These are phyloP conservation scores for Cebidichthys violaceus DNA, from an alignment of 2,113 vertebrate species.

Conservation along the genomic window DNA sequence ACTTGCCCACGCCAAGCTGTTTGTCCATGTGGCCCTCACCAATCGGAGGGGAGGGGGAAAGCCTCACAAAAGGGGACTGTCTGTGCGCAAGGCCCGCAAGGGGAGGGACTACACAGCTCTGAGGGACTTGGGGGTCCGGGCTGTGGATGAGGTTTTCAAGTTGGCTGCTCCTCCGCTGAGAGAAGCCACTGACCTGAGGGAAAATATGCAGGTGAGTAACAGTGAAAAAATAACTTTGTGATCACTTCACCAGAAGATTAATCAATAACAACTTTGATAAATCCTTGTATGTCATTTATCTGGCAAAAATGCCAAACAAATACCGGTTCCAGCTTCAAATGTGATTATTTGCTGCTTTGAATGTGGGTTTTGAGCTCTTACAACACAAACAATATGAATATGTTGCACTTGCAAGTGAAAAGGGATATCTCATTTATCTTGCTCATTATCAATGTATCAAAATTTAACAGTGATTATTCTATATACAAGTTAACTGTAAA, in stretches of 20 bases:
- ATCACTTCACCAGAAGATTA: neutral
- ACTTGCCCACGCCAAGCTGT: conserved; percentile 89
- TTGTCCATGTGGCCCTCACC: conserved; percentile 95
- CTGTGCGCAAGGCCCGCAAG: conserved; percentile 92
- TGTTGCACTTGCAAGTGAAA: neutral
- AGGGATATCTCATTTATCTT: neutral
- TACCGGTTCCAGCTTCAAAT: neutral
- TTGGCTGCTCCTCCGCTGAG: conserved; percentile 88
- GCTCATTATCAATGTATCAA: neutral
- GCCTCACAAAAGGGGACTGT: conserved; percentile 93
- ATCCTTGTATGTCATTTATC: neutral
- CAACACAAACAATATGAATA: neutral
- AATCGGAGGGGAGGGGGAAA: conserved; percentile 96
- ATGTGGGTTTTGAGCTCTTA: neutral
- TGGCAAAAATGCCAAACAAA: neutral
- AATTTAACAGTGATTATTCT: neutral
- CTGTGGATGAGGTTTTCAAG: conserved; percentile 95
- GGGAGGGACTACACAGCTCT: conserved; percentile 92
- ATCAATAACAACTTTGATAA: neutral
- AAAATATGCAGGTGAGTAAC: conserved; percentile 93
- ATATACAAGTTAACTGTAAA: too few species aligned
- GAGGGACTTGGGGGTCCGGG: conserved; percentile 91
- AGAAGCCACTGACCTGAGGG: conserved; percentile 93
- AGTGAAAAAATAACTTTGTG: neutral
- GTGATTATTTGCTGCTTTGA: neutral